phyloP scores from a whole-genome alignment of 2,113 vertebrate species.

The Silurus meridionalis region DNA sequence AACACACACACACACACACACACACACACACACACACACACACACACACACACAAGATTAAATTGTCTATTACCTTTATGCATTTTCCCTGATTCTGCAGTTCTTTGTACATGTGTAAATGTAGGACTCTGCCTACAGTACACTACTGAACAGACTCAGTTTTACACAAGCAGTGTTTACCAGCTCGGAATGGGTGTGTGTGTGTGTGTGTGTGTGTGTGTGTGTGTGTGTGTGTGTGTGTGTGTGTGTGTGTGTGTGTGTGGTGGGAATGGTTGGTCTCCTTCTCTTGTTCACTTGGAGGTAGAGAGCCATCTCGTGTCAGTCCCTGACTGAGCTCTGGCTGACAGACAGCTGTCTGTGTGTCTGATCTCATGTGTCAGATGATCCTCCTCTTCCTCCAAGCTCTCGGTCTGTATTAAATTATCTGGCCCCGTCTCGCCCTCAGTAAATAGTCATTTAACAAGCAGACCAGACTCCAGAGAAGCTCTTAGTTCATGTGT shows the following conservation, averaged over 20 bases:
- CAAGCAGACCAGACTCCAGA: neutral
- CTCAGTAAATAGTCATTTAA: neutral
- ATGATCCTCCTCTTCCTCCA: neutral
- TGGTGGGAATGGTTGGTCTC: neutral
- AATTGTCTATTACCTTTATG: slow-evolving; percentile 7
- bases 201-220: neutral
- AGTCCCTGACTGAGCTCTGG: slow-evolving; percentile 31
- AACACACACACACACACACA: neutral
- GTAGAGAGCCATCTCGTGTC: slow-evolving; percentile 57
- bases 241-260: neutral
- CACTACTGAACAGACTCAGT: neutral
- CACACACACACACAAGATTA: slow-evolving; percentile 14
- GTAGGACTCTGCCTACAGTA: neutral
- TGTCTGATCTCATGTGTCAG: neutral
- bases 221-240: too few relatives aligned
- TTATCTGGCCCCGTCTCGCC: neutral
- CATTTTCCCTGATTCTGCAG: neutral
- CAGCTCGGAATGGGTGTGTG: neutral
- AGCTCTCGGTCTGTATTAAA: neutral
- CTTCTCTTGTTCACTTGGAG: slow-evolving; percentile 42
- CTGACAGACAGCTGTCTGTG: neutral
- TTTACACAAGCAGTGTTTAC: neutral
- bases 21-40: slow-evolving; percentile 3
- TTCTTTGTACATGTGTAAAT: neutral
- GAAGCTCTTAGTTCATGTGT: slow-evolving; percentile 12